These are phyloP conservation scores for Vespertilio murinus DNA, from an alignment of 2,797 vertebrate genomes.

Conservation along the genomic window DNA sequence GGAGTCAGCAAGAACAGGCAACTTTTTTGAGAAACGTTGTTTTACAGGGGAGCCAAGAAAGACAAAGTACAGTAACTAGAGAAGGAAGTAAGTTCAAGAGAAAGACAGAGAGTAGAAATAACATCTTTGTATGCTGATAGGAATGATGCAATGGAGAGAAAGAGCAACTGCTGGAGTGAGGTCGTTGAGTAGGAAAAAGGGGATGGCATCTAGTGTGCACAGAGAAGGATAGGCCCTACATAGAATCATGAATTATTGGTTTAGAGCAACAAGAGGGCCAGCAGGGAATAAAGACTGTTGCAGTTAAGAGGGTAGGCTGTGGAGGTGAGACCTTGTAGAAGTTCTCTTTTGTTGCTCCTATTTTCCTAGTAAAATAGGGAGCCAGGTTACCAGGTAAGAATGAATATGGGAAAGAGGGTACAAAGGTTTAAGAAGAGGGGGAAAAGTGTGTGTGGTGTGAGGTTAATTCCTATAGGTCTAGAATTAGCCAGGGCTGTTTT, in stretches of 20 bases:
- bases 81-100: neutral
- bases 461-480: neutral
- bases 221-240: neutral
- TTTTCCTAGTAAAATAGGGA: neutral
- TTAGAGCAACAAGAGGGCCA: neutral
- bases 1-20: neutral
- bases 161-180: neutral
- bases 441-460: neutral
- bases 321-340: neutral
- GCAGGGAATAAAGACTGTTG: neutral
- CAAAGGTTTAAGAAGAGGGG: neutral
- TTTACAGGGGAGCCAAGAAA: neutral
- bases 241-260: neutral
- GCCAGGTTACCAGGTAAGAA: neutral
- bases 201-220: neutral
- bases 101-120: neutral
- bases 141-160: neutral
- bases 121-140: neutral
- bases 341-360: neutral
- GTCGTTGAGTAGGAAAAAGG: neutral
- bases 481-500: conserved; percentile 24
- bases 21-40: neutral
- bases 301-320: neutral
- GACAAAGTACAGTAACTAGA: neutral
- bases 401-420: neutral